Evolutionary conservation across 2,888 invertebrate species (phyloP).

Genomic region (Portevinia maculata): DNA sequence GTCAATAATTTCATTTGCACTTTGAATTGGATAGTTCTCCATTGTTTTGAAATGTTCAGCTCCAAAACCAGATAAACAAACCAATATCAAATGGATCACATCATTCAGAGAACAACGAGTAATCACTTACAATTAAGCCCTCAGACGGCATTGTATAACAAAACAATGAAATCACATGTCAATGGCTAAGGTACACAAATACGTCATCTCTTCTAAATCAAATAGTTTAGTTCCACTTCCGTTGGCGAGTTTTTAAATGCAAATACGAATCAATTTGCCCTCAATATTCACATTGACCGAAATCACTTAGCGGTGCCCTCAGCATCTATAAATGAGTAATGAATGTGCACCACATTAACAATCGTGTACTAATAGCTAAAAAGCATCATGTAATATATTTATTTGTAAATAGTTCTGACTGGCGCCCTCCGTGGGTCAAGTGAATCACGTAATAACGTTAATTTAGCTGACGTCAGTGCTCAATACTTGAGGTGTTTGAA

Average conservation of each 20-base stretch:
- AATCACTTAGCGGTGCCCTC: background rate
- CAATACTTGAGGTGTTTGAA: constrained; percentile 41
- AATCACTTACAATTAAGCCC: constrained; percentile 11
- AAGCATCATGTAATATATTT: too few relatives aligned
- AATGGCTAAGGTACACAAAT: too few relatives aligned
- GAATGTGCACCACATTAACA: background rate
- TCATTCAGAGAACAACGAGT: background rate
- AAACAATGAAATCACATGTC: constrained; percentile 11
- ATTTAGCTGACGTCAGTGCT: constrained; percentile 18
- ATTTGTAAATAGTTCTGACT: too few relatives aligned
- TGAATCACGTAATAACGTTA: constrained; percentile 40
- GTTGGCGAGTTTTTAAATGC: background rate
- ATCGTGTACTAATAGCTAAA: background rate
- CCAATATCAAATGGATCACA: constrained; percentile 4
- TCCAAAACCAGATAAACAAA: constrained; percentile 18
- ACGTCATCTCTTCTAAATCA: too few relatives aligned
- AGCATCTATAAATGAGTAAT: constrained; percentile 14
- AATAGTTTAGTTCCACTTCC: too few relatives aligned
- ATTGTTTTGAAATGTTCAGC: background rate
- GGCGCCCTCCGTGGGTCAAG: constrained; percentile 37
- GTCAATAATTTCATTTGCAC: background rate
- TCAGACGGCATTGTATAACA: constrained; percentile 7
- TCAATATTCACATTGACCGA: constrained; percentile 6
- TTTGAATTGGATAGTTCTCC: constrained; percentile 32
- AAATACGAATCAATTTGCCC: constrained; percentile 3